A percentile compares a stretch with the other conserved stretches of the same genome.
phyloP scores from a whole-genome alignment of 1,140 invertebrate genomes.

The Eufriesea mexicana region DNA sequence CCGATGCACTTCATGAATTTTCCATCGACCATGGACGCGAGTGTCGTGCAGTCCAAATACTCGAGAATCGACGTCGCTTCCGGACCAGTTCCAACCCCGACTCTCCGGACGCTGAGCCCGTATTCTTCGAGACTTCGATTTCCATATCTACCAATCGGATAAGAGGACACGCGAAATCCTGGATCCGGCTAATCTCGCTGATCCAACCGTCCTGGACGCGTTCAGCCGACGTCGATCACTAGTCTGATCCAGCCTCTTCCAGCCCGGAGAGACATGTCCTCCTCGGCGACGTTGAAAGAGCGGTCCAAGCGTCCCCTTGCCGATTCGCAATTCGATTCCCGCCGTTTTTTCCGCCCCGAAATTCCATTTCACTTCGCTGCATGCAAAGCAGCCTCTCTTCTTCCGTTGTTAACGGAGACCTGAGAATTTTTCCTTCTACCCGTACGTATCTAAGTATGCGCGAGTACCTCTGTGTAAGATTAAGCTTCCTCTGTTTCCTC shows the following conservation, averaged over 20 bases:
- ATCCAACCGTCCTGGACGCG: neutral
- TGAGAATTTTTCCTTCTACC: neutral
- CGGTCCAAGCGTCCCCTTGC: too few relatives aligned
- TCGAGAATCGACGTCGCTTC: too few relatives aligned
- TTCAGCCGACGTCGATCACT: neutral
- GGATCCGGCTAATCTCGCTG: slow-evolving; percentile 16
- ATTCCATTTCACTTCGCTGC: neutral
- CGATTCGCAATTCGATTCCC: too few relatives aligned
- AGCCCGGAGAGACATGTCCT: neutral
- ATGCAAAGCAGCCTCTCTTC: neutral
- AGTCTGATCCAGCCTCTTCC: neutral
- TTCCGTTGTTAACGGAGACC: neutral
- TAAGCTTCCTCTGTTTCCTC: neutral
- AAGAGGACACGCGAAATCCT: neutral
- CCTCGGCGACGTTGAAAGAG: too few relatives aligned
- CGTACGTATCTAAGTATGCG: too few relatives aligned
- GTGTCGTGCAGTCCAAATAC: neutral
- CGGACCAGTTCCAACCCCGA: neutral
- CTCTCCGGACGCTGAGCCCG: neutral
- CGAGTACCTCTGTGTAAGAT: too few relatives aligned
- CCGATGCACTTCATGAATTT: slow-evolving; percentile 17
- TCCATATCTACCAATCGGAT: neutral
- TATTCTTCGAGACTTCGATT: slow-evolving; percentile 7
- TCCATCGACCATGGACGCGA: slow-evolving; percentile 13
- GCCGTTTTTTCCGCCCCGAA: neutral